Evolutionary conservation across 2,888 invertebrate species (phyloP), one percentile per base, ranked within the genome.

Genomic region (Rutpela maculata): DNA sequence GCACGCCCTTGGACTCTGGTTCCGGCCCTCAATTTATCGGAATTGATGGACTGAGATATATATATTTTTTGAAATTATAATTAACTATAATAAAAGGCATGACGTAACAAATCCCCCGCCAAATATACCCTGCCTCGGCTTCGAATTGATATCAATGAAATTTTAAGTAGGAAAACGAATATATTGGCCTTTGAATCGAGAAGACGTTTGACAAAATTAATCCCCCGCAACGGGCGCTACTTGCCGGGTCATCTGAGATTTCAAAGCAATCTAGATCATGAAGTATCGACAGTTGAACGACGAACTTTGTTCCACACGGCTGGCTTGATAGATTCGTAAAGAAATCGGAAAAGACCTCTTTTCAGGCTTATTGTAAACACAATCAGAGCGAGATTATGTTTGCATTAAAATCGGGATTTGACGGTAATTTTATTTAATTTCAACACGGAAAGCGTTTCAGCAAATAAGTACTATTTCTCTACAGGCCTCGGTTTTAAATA

Each of bases 231-330:
- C 66, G 66, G 66, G 50, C 66, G 66, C 66, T 67, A 15, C 60
- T 77, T 76, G 69, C 71, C 65, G 72, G 77, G 74, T 79, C 80
- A 80, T 79, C 77, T 65, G 79, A 79, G 80, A 79, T 80, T 80
- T 75, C 75, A 76, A 76, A 79, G 77, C 77, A 80, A 80, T 80
- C 74, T 78, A 70, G 77, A 77, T 76, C 78, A 78, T 76, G 80
- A 77, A 75, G 72, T 76, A 77, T 77, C 78, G 80, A 80, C 78
- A 76, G 76, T 67, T 31, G 74, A 62, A 74, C 66, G 78, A 56
- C 72, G 69, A 66, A 62, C 59, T 69, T 43, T 56, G 60, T 77
- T 77, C 76, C 78, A 62, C 74, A 63, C 70, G 70, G 70, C 60
- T 60, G 22, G 60, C 59, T 78, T 78, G 78, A 76, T 78, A 75